Percentiles rank a stretch among this genome's conserved stretches.
These are phyloP conservation scores for Lycia hirtaria DNA, from an alignment of 2,888 invertebrate genomes.

Conservation along the genomic window DNA sequence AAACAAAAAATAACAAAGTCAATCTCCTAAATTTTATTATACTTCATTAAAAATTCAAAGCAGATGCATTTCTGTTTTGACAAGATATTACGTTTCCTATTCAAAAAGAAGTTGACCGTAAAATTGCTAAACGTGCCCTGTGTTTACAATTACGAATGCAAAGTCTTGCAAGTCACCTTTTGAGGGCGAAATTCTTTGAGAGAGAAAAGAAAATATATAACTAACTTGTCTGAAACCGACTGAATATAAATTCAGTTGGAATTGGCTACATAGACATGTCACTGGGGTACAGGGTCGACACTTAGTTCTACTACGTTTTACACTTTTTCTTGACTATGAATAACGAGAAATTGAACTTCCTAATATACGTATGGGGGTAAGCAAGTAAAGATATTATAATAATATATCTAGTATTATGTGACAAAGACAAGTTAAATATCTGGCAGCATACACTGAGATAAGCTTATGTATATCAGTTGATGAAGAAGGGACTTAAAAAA, in stretches of 20 bases:
- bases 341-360: too few species aligned
- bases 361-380: too few species aligned
- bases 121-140: slow-evolving; percentile 38
- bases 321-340: too few species aligned
- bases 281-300: neutral
- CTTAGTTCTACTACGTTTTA: too few species aligned
- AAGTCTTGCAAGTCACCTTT: slow-evolving; percentile 24
- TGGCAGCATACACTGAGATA: too few species aligned
- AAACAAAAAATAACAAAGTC: too few species aligned
- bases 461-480: too few species aligned
- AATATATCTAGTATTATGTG: too few species aligned
- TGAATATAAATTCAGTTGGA: neutral
- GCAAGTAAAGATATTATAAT: too few species aligned
- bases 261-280: neutral
- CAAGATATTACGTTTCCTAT: slow-evolving; percentile 30
- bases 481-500: too few species aligned
- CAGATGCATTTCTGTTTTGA: slow-evolving; percentile 16
- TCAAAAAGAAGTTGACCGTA: slow-evolving; percentile 27
- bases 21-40: neutral
- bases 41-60: slow-evolving; percentile 2
- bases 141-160: slow-evolving; percentile 33
- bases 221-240: slow-evolving; percentile 1
- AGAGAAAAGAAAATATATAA: slow-evolving; percentile 11
- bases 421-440: too few species aligned
- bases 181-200: slow-evolving; percentile 7